A percentile compares a stretch with the other conserved stretches of the same genome.
Evolutionary conservation across 2,113 vertebrate species (phyloP).

Genomic region (Gopherus evgoodei): DNA sequence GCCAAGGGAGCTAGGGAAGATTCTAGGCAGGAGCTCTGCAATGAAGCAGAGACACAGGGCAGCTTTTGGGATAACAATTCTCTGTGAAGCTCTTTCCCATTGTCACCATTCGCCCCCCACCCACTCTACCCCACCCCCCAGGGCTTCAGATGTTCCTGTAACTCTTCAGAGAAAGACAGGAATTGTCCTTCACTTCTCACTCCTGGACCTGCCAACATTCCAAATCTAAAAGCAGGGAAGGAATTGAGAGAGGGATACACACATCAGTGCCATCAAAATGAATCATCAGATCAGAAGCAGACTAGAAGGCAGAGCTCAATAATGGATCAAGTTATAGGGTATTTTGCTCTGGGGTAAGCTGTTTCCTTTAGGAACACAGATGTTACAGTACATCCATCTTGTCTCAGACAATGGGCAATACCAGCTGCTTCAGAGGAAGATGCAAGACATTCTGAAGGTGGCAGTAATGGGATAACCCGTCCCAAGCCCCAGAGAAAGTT

Average conservation of each 20-base stretch:
- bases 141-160: background rate
- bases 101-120: rapidly evolving
- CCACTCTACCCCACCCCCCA: background rate
- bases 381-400: background rate
- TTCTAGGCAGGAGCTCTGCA: conserved; percentile 8
- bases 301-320: conserved; percentile 59
- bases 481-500: background rate
- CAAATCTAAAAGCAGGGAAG: background rate
- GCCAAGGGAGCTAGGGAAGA: background rate
- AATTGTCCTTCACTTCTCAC: background rate
- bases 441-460: background rate
- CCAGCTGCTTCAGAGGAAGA: background rate
- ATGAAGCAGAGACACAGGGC: background rate
- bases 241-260: background rate
- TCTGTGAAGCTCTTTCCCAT: background rate
- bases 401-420: background rate
- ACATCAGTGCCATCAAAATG: background rate
- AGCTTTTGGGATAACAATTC: background rate
- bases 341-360: background rate
- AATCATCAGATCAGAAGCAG: background rate
- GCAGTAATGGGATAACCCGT: background rate
- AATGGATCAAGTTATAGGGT: background rate
- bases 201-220: background rate
- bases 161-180: background rate
- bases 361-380: background rate